Evolutionary conservation across 1,140 invertebrate species (phyloP), one percentile per base, ranked within the genome.

Genomic region (Oryzaephilus surinamensis): DNA sequence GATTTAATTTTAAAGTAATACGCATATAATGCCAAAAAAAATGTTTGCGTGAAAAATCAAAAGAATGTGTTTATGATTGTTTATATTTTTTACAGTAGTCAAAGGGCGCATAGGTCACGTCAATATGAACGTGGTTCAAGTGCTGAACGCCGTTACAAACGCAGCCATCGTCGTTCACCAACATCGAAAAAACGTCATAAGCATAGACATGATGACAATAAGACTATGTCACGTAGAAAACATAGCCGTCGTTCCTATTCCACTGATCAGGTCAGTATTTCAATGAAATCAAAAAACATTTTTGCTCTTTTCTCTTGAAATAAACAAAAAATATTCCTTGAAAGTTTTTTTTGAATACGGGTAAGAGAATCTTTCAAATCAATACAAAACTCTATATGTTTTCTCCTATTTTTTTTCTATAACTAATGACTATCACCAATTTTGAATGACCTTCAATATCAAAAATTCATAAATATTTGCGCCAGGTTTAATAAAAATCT

Each of bases 101-200:
- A 75, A 54, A 63, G 74, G 40, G 69, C 69, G 18, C 61, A 76
- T 48, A 64, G 74, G 36, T 73, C 71, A 1, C 63, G 73, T 11
- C 68, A 73, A 31, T 73, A 76, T 57, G 72, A 76, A 39, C 64
- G 72, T 7, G 72, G 72, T 7, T 72, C 71, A 0, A 74, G 68
- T 33, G 70, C 69, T 20, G 74, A 76, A 48, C 63, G 72, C 2
- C 69, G 75, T 5, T 77, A 74, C 60, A 76, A 77, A 35, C 65
- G 74, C 6, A 74, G 71, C 36, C 67, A 74, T 50, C 64, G 73
- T 10, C 63, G 73, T 34, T 76, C 74, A 12, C 73, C 73, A 3
- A 73, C 71, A 13, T 65, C 62, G 17, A 71, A 69, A 46, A 66
- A 67, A 8, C 60, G 68, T 8, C 69, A 67, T 38, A 57, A 56